Percentiles rank a stretch among this genome's conserved stretches.
phyloP scores from a whole-genome alignment of 1,140 invertebrate species.

The Caenorhabditis tropicalis region DNA sequence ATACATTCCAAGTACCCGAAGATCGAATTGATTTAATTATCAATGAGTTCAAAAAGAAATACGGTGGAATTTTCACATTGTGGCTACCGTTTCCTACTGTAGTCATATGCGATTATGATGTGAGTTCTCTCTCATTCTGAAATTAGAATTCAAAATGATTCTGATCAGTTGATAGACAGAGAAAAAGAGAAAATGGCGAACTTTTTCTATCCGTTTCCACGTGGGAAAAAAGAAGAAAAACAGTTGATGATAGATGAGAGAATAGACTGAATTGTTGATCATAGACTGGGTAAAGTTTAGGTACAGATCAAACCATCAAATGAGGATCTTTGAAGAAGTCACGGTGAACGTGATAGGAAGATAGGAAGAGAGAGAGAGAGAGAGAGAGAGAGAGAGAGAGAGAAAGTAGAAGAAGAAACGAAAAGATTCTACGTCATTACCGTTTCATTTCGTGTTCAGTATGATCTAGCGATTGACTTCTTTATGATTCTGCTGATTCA shows the following conservation, averaged over 20 bases:
- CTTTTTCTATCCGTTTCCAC: not conserved
- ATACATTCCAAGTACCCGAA: constrained; percentile 18
- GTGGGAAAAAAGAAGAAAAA: not conserved
- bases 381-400: no score
- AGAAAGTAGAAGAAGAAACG: not conserved
- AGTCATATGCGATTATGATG: constrained; percentile 53
- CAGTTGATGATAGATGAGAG: no score
- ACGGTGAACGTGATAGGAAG: not conserved
- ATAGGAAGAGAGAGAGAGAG: no score
- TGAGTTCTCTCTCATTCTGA: not conserved
- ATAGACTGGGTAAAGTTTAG: not conserved
- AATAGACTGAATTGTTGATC: not conserved
- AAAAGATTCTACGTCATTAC: not conserved
- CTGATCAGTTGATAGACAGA: no score
- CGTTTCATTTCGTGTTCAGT: not conserved
- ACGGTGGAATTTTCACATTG: constrained; percentile 53
- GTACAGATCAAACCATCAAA: not conserved
- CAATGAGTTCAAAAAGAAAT: constrained; percentile 48
- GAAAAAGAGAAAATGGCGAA: not conserved
- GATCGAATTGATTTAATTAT: constrained; percentile 33
- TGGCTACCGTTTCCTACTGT: constrained; percentile 51
- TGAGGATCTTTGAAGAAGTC: not conserved
- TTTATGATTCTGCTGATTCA: no score
- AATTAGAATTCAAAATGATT: not conserved
- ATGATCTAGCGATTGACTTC: no score